Conservation (phyloP, 2,797 vertebrate genomes). For the Zenarchopterus dispar region DNA sequence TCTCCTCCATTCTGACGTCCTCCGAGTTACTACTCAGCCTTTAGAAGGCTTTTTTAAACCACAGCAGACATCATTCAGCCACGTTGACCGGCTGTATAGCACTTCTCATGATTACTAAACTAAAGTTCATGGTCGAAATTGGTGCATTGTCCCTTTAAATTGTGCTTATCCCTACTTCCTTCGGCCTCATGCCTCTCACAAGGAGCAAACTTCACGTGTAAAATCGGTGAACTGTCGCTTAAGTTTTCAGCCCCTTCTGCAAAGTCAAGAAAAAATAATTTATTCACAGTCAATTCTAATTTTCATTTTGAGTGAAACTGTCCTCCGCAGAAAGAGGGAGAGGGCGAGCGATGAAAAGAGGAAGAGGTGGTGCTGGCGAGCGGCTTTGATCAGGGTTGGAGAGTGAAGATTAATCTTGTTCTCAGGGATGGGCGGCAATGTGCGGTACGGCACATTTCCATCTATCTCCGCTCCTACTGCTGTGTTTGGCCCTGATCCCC, state of each 20-base stretch:
- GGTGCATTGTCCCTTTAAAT: background rate
- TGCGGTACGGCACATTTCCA: slow-evolving; percentile 49
- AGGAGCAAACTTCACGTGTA: background rate
- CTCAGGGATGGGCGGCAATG: slow-evolving; percentile 55
- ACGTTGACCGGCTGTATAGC: background rate
- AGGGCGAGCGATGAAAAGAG: slow-evolving; percentile 37
- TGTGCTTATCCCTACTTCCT: background rate
- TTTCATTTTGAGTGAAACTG: slow-evolving; percentile 30
- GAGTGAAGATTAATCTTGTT: slow-evolving; percentile 70
- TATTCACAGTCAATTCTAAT: slow-evolving; percentile 38
- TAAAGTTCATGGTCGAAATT: background rate
- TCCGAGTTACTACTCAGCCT: no score
- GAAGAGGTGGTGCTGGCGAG: slow-evolving; percentile 31
- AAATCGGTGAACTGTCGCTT: slow-evolving; percentile 3
- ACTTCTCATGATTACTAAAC: background rate
- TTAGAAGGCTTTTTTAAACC: no score
- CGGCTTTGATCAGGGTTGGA: slow-evolving; percentile 64
- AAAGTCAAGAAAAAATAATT: slow-evolving; percentile 12
- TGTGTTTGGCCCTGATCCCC: slow-evolving; percentile 44
- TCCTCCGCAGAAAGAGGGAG: slow-evolving; percentile 19
- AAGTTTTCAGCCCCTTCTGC: slow-evolving; percentile 13
- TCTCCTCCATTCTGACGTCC: no score
- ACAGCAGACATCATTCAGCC: no score
- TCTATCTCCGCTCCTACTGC: slow-evolving; percentile 52
- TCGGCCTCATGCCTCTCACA: background rate